Evolutionary conservation across 2,797 vertebrate species (phyloP), one percentile per base, ranked within the genome.

Genomic region (Pangasius krempfi): DNA sequence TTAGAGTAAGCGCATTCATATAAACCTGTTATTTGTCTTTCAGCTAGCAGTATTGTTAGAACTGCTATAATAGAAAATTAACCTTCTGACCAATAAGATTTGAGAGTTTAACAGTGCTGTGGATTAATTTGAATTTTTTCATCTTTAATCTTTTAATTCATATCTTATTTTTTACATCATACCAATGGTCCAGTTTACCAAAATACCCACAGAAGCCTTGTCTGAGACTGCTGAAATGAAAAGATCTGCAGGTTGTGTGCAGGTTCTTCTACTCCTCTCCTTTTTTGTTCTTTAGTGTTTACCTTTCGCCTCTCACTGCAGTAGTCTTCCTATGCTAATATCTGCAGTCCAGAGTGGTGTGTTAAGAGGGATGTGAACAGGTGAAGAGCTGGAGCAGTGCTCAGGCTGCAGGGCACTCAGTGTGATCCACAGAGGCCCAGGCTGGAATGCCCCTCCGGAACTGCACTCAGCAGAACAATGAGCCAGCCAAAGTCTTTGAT

Each of bases 401-500:
- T 91, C 78, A 85, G 88, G 88, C 88, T 91, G 85, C 91, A 88
- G 89, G 87, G 86, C 85, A 88, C 89, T 84, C 84, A 88, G 89
- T 70, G 88, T 90, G 90, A 86, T 82, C 86, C 70, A 60, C 85
- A 89, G 92, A 92, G 90, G 88, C 88, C 87, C 33, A 40, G 84
- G 89, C 84, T 87, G 93, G 92, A 92, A 91, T 91, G 89, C 91
- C 93, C 91, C 93, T 92, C 94, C 93, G 94, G 94, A 96, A 95
- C 92, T 92, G 92, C 85, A 83, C 93, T 92, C 94, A 84, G 13
- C 81, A 92, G 93, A 95, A 96, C 95, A 96, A 96, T 94, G 92
- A 92, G 84, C 92, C 58, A 10, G 85, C 87, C 93, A 66, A 94
- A 94, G 91, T 92, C 92, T 88, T 78, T 89, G 81, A 94, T 92